Evolutionary conservation across 2,113 vertebrate genomes (phyloP), one percentile per base, ranked within the genome.

Genomic region (Anser cygnoides): DNA sequence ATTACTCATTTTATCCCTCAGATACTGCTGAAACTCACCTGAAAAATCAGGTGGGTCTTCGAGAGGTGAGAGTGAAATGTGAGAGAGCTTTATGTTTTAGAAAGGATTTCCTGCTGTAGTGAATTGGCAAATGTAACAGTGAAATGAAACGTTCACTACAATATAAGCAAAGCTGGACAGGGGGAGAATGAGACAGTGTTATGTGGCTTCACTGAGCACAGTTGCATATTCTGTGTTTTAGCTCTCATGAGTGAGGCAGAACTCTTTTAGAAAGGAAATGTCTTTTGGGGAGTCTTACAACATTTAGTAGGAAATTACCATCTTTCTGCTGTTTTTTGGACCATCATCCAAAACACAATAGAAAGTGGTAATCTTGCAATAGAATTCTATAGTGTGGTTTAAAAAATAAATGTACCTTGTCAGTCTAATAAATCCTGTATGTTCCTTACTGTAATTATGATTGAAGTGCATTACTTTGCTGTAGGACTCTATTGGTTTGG

Each of bases 341-440:
- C 61, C 26, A 6, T 76, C 37, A 37, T 89, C 82, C 41, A 59
- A 87, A 89, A 76, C 87, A 88, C 54, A 94, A 84, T 59, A 92
- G 58, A 80, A 94, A 92, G 83, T 58, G 3, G 50, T 76, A 91
- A 84, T 82, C 74, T 91, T 89, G 84, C 77, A 91, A 66, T 63
- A 62, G 28, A 76, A 87, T 89, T 89, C 93, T 87, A 67, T 76
- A 91, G 19, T 43, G 46, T 78, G 31, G 28, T 84, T 95, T 89
- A 72, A 82, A 95, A 96, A 89, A 96, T 87, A 92, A 95, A 67
- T 81, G 70, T 76, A 89, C 35, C 28, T 93, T 26, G 7, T 92
- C 73, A 61, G 25, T 89, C 70, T 87, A 90, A 89, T 90, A 90
- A 94, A 95, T 92, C 87, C 80, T 89, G 5, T 72, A 73, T 58